A percentile compares a stretch with the other conserved stretches of the same genome.
Conservation (phyloP, 2,113 vertebrate genomes). For the Chlorocebus sabaeus region DNA sequence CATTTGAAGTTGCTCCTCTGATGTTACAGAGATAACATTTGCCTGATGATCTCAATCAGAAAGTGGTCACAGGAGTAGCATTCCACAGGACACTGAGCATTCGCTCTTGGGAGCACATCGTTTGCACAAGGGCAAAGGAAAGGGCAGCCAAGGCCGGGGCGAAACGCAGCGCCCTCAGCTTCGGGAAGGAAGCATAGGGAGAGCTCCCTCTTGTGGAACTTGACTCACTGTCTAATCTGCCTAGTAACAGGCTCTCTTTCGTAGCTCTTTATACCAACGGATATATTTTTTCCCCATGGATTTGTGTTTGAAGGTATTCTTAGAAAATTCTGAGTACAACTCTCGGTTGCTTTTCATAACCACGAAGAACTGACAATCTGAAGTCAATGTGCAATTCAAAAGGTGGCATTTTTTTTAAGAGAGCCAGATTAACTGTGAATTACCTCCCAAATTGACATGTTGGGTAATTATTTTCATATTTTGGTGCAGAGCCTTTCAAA, state of each 20-base stretch:
- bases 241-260: constrained; percentile 8
- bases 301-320: neutral
- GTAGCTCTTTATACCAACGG: neutral
- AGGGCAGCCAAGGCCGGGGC: neutral
- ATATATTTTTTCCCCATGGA: neutral
- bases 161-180: neutral
- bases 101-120: neutral
- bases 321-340: constrained; percentile 9
- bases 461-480: constrained; percentile 35
- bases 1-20: neutral
- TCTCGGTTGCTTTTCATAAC: neutral
- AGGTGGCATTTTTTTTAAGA: neutral
- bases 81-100: neutral
- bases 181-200: neutral
- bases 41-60: neutral
- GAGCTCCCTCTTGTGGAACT: constrained; percentile 51
- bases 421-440: neutral
- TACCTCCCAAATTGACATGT: neutral
- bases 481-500: constrained; percentile 24
- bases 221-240: neutral
- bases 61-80: neutral
- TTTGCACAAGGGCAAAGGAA: neutral
- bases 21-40: neutral
- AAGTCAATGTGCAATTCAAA: neutral
- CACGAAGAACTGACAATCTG: neutral